A percentile compares a stretch with the other conserved stretches of the same genome.
These are phyloP conservation scores for Pocillopora grandis DNA, from an alignment of 92 coral and sea anemone species.

Conservation along the genomic window DNA sequence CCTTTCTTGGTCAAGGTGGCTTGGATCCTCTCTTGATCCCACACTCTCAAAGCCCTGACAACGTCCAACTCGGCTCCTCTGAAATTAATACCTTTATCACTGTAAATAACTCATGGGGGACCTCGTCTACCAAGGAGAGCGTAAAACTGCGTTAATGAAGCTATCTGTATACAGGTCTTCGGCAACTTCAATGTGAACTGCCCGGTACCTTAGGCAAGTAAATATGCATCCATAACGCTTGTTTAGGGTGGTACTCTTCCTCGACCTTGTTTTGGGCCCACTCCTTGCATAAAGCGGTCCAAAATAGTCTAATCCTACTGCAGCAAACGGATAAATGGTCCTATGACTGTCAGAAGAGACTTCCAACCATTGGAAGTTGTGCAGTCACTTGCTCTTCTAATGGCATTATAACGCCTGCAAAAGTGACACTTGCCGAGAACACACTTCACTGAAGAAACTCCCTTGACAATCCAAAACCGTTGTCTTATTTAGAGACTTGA, in stretches of 20 bases:
- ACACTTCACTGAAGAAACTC: too few species aligned
- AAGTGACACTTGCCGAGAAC: too few species aligned
- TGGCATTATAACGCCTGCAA: too few species aligned
- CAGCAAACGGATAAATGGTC: conserved; percentile 9
- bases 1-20: conserved; percentile 27
- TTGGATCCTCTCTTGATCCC: conserved; percentile 46
- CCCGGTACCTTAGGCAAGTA: conserved; percentile 3
- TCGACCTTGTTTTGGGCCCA: too few species aligned
- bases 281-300: too few species aligned
- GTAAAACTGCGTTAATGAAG: conserved; percentile 56
- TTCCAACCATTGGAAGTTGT: conserved; percentile 43
- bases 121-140: conserved; percentile 60
- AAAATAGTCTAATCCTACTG: too few species aligned
- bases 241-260: background rate
- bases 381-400: too few species aligned
- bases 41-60: conserved; percentile 41
- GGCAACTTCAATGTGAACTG: conserved; percentile 65
- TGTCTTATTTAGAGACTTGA: too few species aligned
- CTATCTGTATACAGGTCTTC: conserved; percentile 54
- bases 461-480: too few species aligned
- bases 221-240: conserved; percentile 66
- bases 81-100: conserved; percentile 42
- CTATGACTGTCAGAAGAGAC: conserved; percentile 62
- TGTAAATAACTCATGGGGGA: conserved; percentile 53
- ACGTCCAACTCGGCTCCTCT: conserved; percentile 51